phyloP scores from a whole-genome alignment of 2,888 invertebrate species.

The Atrina japonica region DNA sequence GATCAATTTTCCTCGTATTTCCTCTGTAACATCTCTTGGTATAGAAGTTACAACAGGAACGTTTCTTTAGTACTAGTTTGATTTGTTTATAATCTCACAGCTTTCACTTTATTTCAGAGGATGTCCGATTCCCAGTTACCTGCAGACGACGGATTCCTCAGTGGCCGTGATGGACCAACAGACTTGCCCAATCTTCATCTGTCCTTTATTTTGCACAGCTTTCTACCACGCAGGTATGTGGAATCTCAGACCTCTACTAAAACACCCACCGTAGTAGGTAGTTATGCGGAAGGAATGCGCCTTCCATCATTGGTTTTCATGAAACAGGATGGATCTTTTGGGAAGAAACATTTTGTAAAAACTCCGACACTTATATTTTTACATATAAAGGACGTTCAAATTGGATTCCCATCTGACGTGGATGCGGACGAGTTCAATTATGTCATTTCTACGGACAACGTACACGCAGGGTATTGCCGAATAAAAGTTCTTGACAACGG shows the following conservation, averaged over 20 bases:
- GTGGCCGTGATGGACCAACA: conserved; percentile 29
- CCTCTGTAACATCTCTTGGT: too few species aligned
- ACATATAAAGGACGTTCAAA: conserved; percentile 36
- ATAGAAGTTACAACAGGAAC: too few species aligned
- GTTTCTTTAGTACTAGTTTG: too few species aligned
- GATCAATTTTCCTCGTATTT: too few species aligned
- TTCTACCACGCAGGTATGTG: conserved; percentile 57
- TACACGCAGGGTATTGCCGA: conserved; percentile 34
- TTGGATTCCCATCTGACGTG: conserved; percentile 26
- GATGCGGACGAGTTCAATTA: conserved; percentile 38
- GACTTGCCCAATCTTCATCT: conserved; percentile 57
- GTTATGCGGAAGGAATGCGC: conserved; percentile 58
- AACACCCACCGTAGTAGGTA: conserved; percentile 55
- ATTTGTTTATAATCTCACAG: too few species aligned
- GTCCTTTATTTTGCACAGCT: conserved; percentile 54
- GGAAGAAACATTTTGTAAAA: conserved; percentile 34
- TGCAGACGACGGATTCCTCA: conserved; percentile 19
- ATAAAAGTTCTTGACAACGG: conserved; percentile 40
- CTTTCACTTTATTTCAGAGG: too few species aligned
- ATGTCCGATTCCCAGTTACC: too few species aligned
- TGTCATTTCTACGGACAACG: conserved; percentile 39
- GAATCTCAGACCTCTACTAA: conserved; percentile 55
- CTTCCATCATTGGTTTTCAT: conserved; percentile 54
- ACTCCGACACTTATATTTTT: conserved; percentile 35
- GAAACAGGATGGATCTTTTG: conserved; percentile 39